A percentile compares a stretch with the other conserved stretches of the same genome.
Evolutionary conservation across 1,140 invertebrate genomes (phyloP).

Genomic region (Drosophila lacteicornis): DNA sequence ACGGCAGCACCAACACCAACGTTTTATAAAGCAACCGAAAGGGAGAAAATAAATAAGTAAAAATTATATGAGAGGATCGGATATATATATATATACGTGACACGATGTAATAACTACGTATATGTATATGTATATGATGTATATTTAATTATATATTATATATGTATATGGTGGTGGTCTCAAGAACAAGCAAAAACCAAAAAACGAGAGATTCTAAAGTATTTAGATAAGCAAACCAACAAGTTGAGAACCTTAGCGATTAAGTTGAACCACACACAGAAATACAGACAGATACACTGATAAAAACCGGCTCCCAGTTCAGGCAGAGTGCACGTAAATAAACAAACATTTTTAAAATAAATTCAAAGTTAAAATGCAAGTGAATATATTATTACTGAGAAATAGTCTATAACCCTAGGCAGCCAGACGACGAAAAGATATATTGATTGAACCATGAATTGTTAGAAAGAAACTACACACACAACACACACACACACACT

Average conservation of each 20-base stretch:
- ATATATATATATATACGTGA: slow-evolving; percentile 45
- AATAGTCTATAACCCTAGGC: slow-evolving; percentile 49
- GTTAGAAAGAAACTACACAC: slow-evolving; percentile 43
- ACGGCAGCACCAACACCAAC: slow-evolving; percentile 72
- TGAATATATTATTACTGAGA: slow-evolving; percentile 59
- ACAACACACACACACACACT: slow-evolving; percentile 55
- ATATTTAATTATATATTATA: slow-evolving; percentile 72
- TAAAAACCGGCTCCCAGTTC: slow-evolving; percentile 27
- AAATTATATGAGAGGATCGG: slow-evolving; percentile 20
- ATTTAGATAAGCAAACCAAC: slow-evolving; percentile 78
- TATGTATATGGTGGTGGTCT: slow-evolving; percentile 69
- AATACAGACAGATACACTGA: slow-evolving; percentile 28
- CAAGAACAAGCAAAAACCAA: slow-evolving; percentile 66
- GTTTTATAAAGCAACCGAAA: slow-evolving; percentile 69
- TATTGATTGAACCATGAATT: slow-evolving; percentile 56
- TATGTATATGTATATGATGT: slow-evolving; percentile 53
- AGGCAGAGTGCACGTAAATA: slow-evolving; percentile 51
- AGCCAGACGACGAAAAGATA: slow-evolving; percentile 15
- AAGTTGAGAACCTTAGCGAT: slow-evolving; percentile 70
- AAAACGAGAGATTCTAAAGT: slow-evolving; percentile 79
- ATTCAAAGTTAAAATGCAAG: slow-evolving; percentile 53
- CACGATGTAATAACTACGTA: slow-evolving; percentile 70
- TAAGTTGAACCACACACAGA: slow-evolving; percentile 62
- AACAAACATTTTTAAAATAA: slow-evolving; percentile 58
- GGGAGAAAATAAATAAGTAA: slow-evolving; percentile 41